phyloP scores from a whole-genome alignment of 2,888 invertebrate species.

The Hedya salicella region DNA sequence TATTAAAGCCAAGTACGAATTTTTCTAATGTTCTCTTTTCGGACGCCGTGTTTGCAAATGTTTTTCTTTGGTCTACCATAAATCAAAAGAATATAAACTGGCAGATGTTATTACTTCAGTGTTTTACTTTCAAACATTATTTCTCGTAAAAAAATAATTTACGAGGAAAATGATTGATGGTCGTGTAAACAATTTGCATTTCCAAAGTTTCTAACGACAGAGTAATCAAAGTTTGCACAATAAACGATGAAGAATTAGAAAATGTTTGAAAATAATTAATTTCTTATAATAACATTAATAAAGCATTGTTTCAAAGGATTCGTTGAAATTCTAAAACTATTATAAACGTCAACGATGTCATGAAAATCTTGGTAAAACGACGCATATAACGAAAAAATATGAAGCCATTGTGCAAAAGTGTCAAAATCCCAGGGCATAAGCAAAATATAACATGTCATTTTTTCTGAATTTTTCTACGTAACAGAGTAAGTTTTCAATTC shows the following conservation, averaged over 20 bases:
- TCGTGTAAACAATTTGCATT: constrained; percentile 19
- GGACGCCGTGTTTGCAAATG: neutral
- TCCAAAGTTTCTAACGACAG: constrained; percentile 3
- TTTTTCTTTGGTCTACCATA: constrained; percentile 1
- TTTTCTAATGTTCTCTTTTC: constrained; percentile 10
- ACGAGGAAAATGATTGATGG: constrained; percentile 29
- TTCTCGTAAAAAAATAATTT: constrained; percentile 19
- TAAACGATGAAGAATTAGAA: neutral
- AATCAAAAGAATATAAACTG: constrained; percentile 13
- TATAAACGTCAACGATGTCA: neutral
- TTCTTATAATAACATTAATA: neutral
- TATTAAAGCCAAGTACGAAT: constrained; percentile 12
- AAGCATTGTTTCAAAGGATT: neutral
- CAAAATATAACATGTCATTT: too few species aligned
- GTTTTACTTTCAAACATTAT: constrained; percentile 1
- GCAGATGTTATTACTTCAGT: constrained; percentile 6
- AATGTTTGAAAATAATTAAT: neutral
- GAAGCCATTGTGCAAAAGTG: too few species aligned
- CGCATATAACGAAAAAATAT: too few species aligned
- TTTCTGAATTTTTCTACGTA: too few species aligned
- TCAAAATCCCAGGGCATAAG: too few species aligned
- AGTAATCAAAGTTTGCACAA: constrained; percentile 7
- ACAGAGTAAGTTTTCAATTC: too few species aligned
- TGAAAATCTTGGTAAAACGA: too few species aligned
- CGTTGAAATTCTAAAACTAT: neutral